Evolutionary conservation across 2,888 invertebrate species (phyloP), one percentile per base, ranked within the genome.

Genomic region (Dicycla oo): DNA sequence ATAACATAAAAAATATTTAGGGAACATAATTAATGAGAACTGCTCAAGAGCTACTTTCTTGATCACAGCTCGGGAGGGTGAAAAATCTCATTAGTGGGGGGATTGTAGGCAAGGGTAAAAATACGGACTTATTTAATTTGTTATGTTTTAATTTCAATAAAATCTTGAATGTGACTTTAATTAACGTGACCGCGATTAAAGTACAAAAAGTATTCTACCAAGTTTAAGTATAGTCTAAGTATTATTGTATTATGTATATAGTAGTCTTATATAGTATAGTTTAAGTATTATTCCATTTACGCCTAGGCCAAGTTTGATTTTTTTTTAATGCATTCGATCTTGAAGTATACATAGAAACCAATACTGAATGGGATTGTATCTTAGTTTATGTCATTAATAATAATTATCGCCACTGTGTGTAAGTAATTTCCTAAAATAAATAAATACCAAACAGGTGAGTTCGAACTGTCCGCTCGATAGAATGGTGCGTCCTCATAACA

Each of bases 351-450:
- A 10, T 10, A 23, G 10, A n/a, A 30, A 38, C n/a, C 7, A 30
- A 54, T 30, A n/a, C 15, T 40, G 45, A 40, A 53, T 54, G 7
- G 20, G 13, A 30, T 64, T 38, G n/a, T 40, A 13, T 64, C 3
- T 38, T 30, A 18, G 20, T 43, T 6, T 15, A 34, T 20, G n/a
- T 63, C n/a, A n/a, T n/a, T n/a, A 74, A 23, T 75, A 45, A 23
- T 53, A 45, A 43, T 20, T 34, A 26, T 15, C n/a, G 20, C n/a
- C n/a, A 57, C 57, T 57, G 20, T 47, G 23, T 60, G 18, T 26
- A 51, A 38, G n/a, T n/a, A n/a, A n/a, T n/a, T 45, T 43, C 13
- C 0, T 45, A 47, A 13, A 26, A 47, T 49, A 34, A 34, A 56
- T 49, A 51, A 45, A 77, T 58, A 23, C 6, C 34, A 34, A 34